These are phyloP conservation scores for Tympanoctomys barrerae DNA, from an alignment of 2,797 vertebrate species.

Conservation along the genomic window DNA sequence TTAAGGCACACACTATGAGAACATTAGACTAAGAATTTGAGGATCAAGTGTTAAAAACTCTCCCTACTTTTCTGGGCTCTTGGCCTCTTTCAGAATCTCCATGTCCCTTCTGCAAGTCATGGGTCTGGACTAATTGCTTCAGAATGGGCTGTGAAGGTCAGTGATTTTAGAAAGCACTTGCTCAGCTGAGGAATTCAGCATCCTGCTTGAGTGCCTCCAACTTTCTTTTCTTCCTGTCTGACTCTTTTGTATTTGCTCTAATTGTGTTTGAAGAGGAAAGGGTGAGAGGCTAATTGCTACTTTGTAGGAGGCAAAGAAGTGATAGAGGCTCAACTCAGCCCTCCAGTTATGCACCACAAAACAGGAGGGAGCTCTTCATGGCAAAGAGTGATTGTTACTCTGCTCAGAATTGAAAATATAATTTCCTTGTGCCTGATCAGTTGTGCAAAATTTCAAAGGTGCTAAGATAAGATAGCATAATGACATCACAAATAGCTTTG, in stretches of 20 bases:
- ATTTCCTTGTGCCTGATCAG: not conserved
- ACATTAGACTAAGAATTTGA: not conserved
- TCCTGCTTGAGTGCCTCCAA: not conserved
- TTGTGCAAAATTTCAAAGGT: constrained; percentile 22
- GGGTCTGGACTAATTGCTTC: not conserved
- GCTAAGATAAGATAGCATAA: constrained; percentile 1
- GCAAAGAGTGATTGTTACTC: not conserved
- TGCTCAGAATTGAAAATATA: not conserved
- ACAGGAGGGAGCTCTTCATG: not conserved
- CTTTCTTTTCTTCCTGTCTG: not conserved
- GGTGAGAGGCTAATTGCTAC: not conserved
- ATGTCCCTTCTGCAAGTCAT: not conserved
- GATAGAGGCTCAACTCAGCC: not conserved
- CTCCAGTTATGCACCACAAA: not conserved
- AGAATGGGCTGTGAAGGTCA: not conserved
- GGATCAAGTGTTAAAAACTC: not conserved
- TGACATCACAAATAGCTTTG: not conserved
- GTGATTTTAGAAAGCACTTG: not conserved
- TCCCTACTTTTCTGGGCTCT: not conserved
- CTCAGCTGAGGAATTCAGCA: not conserved
- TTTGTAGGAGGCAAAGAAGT: not conserved
- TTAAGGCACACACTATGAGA: not conserved
- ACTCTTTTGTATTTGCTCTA: constrained; percentile 5
- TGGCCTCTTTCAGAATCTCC: not conserved
- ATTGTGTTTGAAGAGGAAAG: constrained; percentile 21